phyloP scores from a whole-genome alignment of 2,888 invertebrate genomes.

The Drosophila recens region DNA sequence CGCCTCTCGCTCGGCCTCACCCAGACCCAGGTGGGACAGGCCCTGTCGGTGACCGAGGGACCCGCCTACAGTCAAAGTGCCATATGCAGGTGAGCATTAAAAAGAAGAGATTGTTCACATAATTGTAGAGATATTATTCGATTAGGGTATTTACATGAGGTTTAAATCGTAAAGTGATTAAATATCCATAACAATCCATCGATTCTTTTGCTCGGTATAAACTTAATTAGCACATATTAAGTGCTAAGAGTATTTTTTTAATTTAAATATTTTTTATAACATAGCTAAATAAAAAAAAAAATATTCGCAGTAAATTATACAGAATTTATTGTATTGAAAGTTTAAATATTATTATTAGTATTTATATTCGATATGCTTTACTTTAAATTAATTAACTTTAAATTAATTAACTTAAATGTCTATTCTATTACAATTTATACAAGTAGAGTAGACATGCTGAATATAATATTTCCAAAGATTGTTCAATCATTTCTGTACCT shows the following conservation, averaged over 20 bases:
- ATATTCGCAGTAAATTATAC: too few species aligned
- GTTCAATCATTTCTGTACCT: neutral
- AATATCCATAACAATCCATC: neutral
- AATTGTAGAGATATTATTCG: neutral
- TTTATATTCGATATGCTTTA: neutral
- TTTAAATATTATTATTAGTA: neutral
- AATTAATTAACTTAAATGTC: neutral
- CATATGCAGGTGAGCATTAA: conserved; percentile 95
- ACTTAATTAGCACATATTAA: too few species aligned
- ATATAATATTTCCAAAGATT: neutral
- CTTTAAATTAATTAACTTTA: neutral
- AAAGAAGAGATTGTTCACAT: conserved; percentile 21
- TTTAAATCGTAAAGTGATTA: neutral
- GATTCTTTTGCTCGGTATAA: too few species aligned
- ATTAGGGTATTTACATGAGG: neutral
- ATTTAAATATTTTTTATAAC: too few species aligned
- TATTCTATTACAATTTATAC: neutral
- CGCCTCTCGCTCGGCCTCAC: conserved; percentile 97
- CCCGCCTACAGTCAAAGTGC: conserved; percentile 99
- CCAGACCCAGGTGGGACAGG: conserved; percentile 99
- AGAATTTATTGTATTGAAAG: too few species aligned
- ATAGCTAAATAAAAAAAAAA: too few species aligned
- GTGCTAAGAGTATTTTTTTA: too few species aligned
- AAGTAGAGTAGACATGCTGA: neutral
- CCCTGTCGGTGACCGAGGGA: conserved; percentile 97